phyloP scores from a whole-genome alignment of 1,140 invertebrate genomes.

The Melipona quadrifasciata region DNA sequence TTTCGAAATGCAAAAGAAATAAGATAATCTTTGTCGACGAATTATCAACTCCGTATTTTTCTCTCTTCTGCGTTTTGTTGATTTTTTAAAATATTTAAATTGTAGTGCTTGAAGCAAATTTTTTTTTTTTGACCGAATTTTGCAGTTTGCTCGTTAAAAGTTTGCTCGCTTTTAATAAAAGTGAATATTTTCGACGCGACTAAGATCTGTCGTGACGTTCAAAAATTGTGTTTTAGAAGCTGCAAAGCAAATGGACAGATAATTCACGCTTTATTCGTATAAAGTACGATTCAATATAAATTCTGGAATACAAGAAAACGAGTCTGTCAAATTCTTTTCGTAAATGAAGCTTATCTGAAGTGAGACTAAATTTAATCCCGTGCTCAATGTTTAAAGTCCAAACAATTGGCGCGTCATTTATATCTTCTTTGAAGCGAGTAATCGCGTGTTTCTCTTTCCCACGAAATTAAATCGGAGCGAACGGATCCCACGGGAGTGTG shows the following conservation, averaged over 20 bases:
- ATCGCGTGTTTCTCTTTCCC: neutral
- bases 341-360: neutral
- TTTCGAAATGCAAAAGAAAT: neutral
- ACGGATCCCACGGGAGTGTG: neutral
- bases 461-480: conserved; percentile 1
- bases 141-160: neutral
- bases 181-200: neutral
- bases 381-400: neutral
- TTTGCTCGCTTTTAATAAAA: neutral
- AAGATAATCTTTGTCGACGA: neutral
- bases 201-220: neutral
- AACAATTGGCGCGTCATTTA: neutral
- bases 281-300: neutral
- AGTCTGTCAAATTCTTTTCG: neutral
- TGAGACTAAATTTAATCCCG: neutral
- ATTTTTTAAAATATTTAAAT: neutral
- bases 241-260: conserved; percentile 16
- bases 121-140: neutral
- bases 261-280: neutral
- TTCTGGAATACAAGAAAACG: neutral
- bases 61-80: neutral
- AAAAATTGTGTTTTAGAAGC: neutral
- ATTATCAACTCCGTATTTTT: neutral
- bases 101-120: neutral
- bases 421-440: neutral